Percentiles rank a stretch among this genome's conserved stretches.
These are phyloP conservation scores for Pycnonotus jocosus DNA, from an alignment of 2,113 vertebrate genomes.

Conservation along the genomic window DNA sequence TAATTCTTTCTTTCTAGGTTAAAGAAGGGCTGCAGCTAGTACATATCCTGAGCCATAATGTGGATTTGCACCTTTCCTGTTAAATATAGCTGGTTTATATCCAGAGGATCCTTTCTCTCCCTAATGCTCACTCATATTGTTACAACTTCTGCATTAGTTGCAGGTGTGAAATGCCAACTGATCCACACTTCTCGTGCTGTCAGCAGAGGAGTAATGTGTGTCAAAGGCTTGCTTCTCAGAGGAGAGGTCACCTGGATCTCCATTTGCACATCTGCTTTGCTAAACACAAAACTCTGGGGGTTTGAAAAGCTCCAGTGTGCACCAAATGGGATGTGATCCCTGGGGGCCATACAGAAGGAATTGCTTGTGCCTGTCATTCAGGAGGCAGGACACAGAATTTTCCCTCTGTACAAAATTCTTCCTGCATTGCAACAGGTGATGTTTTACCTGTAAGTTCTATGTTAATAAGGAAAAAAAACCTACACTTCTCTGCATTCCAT, in stretches of 20 bases:
- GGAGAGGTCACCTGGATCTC: background rate
- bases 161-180: constrained; percentile 38
- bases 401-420: background rate
- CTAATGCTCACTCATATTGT: background rate
- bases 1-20: constrained; percentile 24
- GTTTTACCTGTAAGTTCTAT: background rate
- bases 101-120: background rate
- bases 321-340: background rate
- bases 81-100: background rate
- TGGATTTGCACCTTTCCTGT: constrained; percentile 39
- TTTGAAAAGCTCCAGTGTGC: background rate
- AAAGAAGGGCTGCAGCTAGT: background rate
- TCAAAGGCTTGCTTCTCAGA: constrained; percentile 2
- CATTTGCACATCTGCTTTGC: constrained; percentile 41
- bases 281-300: background rate
- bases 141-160: constrained; percentile 34
- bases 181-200: background rate
- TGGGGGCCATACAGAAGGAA: background rate
- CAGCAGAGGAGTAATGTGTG: constrained; percentile 1
- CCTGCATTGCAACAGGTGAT: background rate
- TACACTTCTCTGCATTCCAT: background rate
- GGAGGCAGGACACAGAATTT: background rate
- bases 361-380: background rate
- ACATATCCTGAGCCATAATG: background rate
- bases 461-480: background rate